Base-by-base conservation (phyloP, 1,140 invertebrate genomes). In the Eurosta solidaginis region DNA sequence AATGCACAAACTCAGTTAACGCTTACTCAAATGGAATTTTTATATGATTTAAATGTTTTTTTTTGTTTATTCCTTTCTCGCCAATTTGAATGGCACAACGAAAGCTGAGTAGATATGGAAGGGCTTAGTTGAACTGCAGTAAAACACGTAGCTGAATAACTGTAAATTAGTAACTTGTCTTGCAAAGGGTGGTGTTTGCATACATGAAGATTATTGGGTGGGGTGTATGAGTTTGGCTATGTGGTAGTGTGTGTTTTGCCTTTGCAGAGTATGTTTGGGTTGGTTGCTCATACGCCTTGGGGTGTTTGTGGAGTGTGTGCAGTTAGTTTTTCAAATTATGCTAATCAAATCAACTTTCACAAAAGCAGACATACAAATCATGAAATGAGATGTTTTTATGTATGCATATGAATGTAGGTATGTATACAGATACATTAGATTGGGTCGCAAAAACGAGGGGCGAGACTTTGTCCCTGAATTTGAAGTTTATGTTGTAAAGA, bases 301-400 rank as follows among this genome's bases (percentile, higher is more conserved):
- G 59, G n/a, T 10, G 3, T n/a, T n/a, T n/a, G n/a, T 20, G 33
- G 12, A 40, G 7, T 40, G 59, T 68, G 59, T 68, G 33, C 59
- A 68, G 33, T 68, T 68, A 68, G 59, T 68, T 68, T 68, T 68
- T 68, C 59, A 68, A 68, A 68, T 68, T 68, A 68, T 68, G 59
- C 59, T 68, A 68, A 68, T 68, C 59, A 68, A 68, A 68, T 68
- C 59, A 68, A 68, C 17, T 29, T 33, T 7, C 59, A 40, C 59
- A 68, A 68, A 68, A 40, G 33, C 33, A n/a, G 59, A 40, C 33
- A 42, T n/a, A 68, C 14, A 68, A 68, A 29, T 68, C 36, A 68
- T 68, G 40, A 68, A 36, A 40, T 22, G n/a, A 7, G 14, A 40
- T 22, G 10, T 27, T 33, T 7, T 6, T 9, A n/a, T 20, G 59